Base-by-base conservation (phyloP, 2,113 vertebrate genomes). In the Limanda limanda region DNA sequence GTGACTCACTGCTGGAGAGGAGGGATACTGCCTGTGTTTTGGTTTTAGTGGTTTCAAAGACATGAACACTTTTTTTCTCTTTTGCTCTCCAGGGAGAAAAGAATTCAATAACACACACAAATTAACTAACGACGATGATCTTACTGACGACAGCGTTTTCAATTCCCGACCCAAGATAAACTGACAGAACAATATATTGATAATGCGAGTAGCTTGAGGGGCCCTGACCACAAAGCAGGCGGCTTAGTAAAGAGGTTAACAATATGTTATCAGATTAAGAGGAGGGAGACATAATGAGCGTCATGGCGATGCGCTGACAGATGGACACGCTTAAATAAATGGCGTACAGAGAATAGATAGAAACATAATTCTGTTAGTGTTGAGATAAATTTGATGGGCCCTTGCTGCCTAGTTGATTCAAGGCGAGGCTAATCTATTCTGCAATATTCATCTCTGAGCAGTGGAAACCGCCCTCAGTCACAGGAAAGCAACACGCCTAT, bases 21-120 rank as follows among this genome's bases (percentile, higher is more conserved):
- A 82, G 90, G 87, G 88, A 95, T 93, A 94, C 94, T 94, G 93
- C 78, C 85, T 81, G 83, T 87, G 86, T 93, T 91, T 88, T 92
- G 89, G 86, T 93, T 92, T 91, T 82, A 89, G 74, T 84, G 73
- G 79, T 90, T 83, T 90, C 64, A 82, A 85, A 92, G 75, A 90
- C 81, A 86, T 79, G 42, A 95, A 94, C 87, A 94, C 92, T 92
- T 94, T 80, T 12, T 51, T 51, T 51, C 47, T 86, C 74, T 75
- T 87, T 88, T 86, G 76, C 84, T 81, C 55, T 87, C 56, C 25
- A 79, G 77, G 81, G 75, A 83, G 58, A 65, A 81, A 86, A 73
- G 75, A 10, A 73, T 63, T 52, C 17, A 70, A 3, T 40, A 63
- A 82, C 24, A 80, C 37, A 82, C 14, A 74, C 23, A 87, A 83